Evolutionary conservation across 1,140 invertebrate genomes (phyloP).

Genomic region (Vanessa tameamea): DNA sequence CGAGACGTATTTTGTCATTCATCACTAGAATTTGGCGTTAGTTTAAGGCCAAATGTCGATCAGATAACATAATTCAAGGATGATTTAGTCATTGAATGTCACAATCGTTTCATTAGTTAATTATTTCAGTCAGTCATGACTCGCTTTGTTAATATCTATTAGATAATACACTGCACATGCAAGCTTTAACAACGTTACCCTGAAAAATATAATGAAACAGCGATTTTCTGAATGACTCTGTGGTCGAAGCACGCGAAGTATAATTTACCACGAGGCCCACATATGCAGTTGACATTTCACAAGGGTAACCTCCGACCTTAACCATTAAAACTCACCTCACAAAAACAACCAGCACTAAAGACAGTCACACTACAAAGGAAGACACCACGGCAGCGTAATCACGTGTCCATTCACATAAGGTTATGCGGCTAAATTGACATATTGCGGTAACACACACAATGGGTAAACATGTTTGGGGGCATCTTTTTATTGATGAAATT

Average conservation of each 20-base stretch:
- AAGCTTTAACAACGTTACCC: conserved; percentile 9
- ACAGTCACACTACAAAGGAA: conserved; percentile 67
- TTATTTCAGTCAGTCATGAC: not conserved
- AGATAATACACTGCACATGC: conserved; percentile 22
- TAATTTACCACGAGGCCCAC: conserved; percentile 51
- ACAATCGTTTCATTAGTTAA: not conserved
- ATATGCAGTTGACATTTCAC: conserved; percentile 50
- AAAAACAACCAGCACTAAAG: conserved; percentile 69
- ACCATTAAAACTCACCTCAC: conserved; percentile 67
- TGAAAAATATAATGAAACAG: conserved; percentile 31
- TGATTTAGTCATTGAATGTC: not conserved
- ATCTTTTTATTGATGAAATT: conserved; percentile 71
- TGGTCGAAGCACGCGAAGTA: conserved; percentile 52
- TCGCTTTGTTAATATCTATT: not conserved
- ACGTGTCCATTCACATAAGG: conserved; percentile 41
- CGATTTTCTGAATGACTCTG: conserved; percentile 42
- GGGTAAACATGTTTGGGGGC: conserved; percentile 45
- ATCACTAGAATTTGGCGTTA: not conserved
- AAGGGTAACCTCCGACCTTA: conserved; percentile 68
- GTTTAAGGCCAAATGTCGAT: not conserved
- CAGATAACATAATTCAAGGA: not conserved
- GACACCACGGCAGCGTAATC: conserved; percentile 59
- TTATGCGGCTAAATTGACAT: conserved; percentile 65
- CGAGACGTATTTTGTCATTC: not conserved
- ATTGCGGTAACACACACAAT: conserved; percentile 49